These are phyloP conservation scores for Cyprinodon brontotheroides DNA, from an alignment of 2,113 vertebrate species.

Conservation along the genomic window DNA sequence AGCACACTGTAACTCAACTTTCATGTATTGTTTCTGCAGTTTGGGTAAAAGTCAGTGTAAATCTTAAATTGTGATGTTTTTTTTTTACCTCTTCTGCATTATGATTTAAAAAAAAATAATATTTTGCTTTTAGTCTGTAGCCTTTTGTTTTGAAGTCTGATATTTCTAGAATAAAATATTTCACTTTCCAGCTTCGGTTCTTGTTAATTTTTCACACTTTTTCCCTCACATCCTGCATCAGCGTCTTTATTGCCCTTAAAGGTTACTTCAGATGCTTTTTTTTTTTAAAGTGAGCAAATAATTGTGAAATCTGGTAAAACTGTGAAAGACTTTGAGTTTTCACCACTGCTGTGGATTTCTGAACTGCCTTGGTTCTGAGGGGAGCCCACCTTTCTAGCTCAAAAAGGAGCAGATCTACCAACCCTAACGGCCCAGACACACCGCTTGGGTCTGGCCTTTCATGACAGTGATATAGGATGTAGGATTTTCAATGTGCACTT, in stretches of 20 bases:
- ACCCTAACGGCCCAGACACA: too few species aligned
- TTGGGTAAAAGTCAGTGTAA: background rate
- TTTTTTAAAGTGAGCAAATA: background rate
- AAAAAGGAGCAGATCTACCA: background rate
- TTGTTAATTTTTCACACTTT: conserved; percentile 2
- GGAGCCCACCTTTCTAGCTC: too few species aligned
- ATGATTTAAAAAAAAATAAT: background rate
- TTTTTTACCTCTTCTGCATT: background rate
- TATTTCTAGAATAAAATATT: conserved; percentile 12
- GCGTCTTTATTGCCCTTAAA: background rate
- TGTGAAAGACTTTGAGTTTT: background rate
- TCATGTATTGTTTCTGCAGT: conserved; percentile 20
- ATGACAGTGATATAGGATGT: too few species aligned
- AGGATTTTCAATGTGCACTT: too few species aligned
- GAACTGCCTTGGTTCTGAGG: too few species aligned
- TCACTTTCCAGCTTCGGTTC: conserved; percentile 15
- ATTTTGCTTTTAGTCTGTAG: background rate
- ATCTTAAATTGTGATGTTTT: background rate
- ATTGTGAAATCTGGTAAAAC: background rate
- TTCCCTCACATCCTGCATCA: conserved; percentile 18
- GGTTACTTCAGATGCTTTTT: conserved; percentile 23
- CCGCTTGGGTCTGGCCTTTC: too few species aligned
- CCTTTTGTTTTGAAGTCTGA: background rate
- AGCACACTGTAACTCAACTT: conserved; percentile 26
- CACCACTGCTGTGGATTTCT: too few species aligned